Percentiles rank a stretch among this genome's conserved stretches.
phyloP scores from a whole-genome alignment of 2,113 vertebrate species.

The Eolophus roseicapilla region DNA sequence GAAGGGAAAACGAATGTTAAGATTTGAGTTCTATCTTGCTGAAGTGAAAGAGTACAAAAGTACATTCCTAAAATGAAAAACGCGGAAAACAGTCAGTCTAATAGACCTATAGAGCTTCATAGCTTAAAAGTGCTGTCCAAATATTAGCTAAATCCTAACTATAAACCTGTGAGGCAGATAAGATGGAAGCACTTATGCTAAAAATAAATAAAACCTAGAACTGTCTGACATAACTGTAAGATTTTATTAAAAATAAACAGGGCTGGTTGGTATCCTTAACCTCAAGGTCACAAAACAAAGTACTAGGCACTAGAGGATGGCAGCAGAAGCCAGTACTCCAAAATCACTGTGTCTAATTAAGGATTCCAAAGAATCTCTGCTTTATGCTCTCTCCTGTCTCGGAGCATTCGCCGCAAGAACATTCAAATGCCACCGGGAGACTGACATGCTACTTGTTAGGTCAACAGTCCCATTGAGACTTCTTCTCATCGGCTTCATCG shows the following conservation, averaged over 20 bases:
- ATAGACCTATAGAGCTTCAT: conserved; percentile 26
- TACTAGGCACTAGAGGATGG: conserved; percentile 9
- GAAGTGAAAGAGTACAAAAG: not conserved
- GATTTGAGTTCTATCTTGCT: not conserved
- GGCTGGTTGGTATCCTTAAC: conserved; percentile 49
- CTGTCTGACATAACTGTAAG: conserved; percentile 44
- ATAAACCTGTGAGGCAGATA: conserved; percentile 38
- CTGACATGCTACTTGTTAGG: conserved; percentile 57
- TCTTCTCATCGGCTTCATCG: not conserved
- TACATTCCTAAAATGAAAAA: conserved; percentile 13
- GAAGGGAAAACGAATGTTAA: conserved; percentile 12
- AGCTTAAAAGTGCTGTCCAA: conserved; percentile 50
- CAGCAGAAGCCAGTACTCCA: not conserved
- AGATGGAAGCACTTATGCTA: conserved; percentile 51
- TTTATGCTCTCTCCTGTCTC: conserved; percentile 44
- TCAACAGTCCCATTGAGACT: conserved; percentile 58
- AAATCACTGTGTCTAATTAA: conserved; percentile 60
- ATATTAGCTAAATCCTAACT: conserved; percentile 58
- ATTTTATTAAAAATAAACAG: conserved; percentile 68
- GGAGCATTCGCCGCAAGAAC: conserved; percentile 12
- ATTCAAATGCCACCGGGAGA: conserved; percentile 65
- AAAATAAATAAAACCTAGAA: conserved; percentile 59
- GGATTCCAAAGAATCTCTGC: conserved; percentile 49
- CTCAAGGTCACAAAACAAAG: conserved; percentile 53
- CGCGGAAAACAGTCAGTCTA: not conserved